Percentiles rank a stretch among this genome's conserved stretches.
These are phyloP conservation scores for rat (Rattus norvegicus) DNA, from an alignment of 2,113 vertebrate genomes.

Conservation along the genomic window GRCr8 NC_086019.1:33534001-33534500, in stretches of 20 bases:
- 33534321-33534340: not conserved
- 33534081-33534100: not conserved
- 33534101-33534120: not conserved
- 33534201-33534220: not conserved
- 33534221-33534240: not conserved
- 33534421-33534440: slow-evolving; percentile 59
- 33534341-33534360: not conserved
- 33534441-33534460: slow-evolving; percentile 59
- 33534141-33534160: not conserved
- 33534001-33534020: slow-evolving; percentile 43
- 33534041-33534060: slow-evolving; percentile 47
- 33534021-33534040: slow-evolving; percentile 21
- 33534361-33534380: not conserved
- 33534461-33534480: slow-evolving; percentile 46
- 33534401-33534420: slow-evolving; percentile 52
- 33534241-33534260: slow-evolving; percentile 66
- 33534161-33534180: not conserved
- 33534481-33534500: not conserved
- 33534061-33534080: not conserved
- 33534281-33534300: slow-evolving; percentile 47
- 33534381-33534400: not conserved
- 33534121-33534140: not conserved
- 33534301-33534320: slow-evolving; percentile 54
- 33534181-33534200: not conserved
- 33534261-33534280: slow-evolving; percentile 39